Evolutionary conservation across 1,140 invertebrate species (phyloP).

Genomic region (Pseudachorutes palmiensis): DNA sequence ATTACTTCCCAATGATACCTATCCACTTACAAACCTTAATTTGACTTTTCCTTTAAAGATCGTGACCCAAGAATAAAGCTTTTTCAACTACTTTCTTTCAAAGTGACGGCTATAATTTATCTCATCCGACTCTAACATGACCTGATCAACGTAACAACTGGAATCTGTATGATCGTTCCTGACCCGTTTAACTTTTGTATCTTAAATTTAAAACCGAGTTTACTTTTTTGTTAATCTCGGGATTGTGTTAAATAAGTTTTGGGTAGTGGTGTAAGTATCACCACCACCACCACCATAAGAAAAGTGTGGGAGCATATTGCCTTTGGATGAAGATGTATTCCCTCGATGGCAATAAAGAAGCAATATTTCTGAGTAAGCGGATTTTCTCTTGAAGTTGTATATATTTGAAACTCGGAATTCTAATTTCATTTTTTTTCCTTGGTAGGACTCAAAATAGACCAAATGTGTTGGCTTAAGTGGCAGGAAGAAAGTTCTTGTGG

Average conservation of each 20-base stretch:
- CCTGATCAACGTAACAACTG: no score
- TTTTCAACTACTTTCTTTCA: neutral
- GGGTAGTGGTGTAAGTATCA: no score
- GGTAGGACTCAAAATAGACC: no score
- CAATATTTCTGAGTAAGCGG: constrained; percentile 14
- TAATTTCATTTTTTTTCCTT: constrained; percentile 8
- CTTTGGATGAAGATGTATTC: constrained; percentile 7
- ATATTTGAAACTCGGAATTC: neutral
- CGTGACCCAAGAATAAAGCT: neutral
- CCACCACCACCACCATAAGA: neutral
- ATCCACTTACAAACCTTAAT: neutral
- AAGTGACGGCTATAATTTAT: neutral
- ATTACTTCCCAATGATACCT: constrained; percentile 7
- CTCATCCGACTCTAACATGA: neutral
- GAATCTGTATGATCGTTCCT: no score
- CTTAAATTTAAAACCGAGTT: no score
- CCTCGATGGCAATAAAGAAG: constrained; percentile 16
- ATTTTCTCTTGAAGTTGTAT: neutral
- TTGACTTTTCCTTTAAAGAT: neutral
- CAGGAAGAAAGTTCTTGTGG: no score
- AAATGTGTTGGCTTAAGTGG: no score
- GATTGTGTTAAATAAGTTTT: neutral
- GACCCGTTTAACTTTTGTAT: no score
- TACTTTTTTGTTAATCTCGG: no score
- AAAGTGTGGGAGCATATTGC: neutral